These are phyloP conservation scores for Paramormyrops hopkinsi DNA, from an alignment of 2,797 vertebrate genomes.

Conservation along the genomic window DNA sequence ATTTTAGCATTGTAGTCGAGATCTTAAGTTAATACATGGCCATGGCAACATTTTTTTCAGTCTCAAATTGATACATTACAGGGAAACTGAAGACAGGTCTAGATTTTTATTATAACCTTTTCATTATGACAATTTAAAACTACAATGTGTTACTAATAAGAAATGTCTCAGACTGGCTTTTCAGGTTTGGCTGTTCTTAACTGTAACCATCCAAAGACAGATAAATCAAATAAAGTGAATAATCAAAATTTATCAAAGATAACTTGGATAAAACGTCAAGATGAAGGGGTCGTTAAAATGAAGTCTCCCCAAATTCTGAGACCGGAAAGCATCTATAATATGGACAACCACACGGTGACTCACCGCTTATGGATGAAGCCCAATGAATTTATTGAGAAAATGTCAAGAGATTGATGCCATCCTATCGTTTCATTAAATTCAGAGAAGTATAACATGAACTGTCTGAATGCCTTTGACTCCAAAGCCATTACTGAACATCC, in stretches of 20 bases:
- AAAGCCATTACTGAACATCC: neutral
- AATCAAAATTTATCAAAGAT: neutral
- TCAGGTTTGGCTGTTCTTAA: neutral
- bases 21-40: neutral
- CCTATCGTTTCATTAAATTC: neutral
- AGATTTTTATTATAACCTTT: neutral
- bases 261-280: neutral
- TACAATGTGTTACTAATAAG: neutral
- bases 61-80: neutral
- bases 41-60: neutral
- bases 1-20: no score
- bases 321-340: neutral
- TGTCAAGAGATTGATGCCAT: neutral
- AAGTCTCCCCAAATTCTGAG: neutral
- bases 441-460: neutral
- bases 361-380: neutral
- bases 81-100: neutral
- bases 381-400: neutral
- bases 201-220: neutral
- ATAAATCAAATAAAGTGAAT: neutral
- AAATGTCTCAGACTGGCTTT: neutral
- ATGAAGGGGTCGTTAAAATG: neutral
- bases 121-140: neutral
- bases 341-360: neutral
- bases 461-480: neutral